These are phyloP conservation scores for Standfussiana lucernea DNA, from an alignment of 2,888 invertebrate species.

Conservation along the genomic window DNA sequence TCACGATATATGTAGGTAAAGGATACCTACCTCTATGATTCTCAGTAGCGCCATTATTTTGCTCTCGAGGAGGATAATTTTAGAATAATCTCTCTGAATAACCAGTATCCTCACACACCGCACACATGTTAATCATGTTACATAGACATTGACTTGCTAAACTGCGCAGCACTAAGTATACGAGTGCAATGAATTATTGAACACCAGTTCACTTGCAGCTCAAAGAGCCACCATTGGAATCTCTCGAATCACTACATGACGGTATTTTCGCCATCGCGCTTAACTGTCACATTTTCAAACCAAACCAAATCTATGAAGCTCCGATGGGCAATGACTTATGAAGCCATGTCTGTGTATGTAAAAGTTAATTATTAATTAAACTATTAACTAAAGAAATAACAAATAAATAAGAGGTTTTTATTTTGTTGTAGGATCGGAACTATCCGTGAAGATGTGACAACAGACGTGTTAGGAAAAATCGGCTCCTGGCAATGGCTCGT, in stretches of 20 bases:
- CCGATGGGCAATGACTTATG: slow-evolving; percentile 43
- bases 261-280: slow-evolving; percentile 14
- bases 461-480: slow-evolving; percentile 84
- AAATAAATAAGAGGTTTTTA: slow-evolving; percentile 2
- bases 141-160: slow-evolving; percentile 56
- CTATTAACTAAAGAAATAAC: not conserved
- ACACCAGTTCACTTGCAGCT: slow-evolving; percentile 33
- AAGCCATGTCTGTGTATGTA: slow-evolving; percentile 74
- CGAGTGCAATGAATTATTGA: slow-evolving; percentile 58
- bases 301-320: slow-evolving; percentile 62
- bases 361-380: slow-evolving; percentile 24
- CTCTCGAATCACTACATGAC: slow-evolving; percentile 30
- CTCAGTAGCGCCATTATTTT: slow-evolving; percentile 42
- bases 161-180: slow-evolving; percentile 29
- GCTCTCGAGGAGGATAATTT: slow-evolving; percentile 45
- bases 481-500: slow-evolving; percentile 87
- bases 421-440: slow-evolving; percentile 83
- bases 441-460: slow-evolving; percentile 86
- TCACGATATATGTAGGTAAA: slow-evolving; percentile 10
- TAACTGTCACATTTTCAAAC: slow-evolving; percentile 43
- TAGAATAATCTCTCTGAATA: slow-evolving; percentile 43
- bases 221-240: slow-evolving; percentile 31
- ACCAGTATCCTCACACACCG: slow-evolving; percentile 35
- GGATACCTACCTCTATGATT: slow-evolving; percentile 36
- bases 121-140: slow-evolving; percentile 41